Conservation (phyloP, 2,113 vertebrate species). For the Bufo bufo region DNA sequence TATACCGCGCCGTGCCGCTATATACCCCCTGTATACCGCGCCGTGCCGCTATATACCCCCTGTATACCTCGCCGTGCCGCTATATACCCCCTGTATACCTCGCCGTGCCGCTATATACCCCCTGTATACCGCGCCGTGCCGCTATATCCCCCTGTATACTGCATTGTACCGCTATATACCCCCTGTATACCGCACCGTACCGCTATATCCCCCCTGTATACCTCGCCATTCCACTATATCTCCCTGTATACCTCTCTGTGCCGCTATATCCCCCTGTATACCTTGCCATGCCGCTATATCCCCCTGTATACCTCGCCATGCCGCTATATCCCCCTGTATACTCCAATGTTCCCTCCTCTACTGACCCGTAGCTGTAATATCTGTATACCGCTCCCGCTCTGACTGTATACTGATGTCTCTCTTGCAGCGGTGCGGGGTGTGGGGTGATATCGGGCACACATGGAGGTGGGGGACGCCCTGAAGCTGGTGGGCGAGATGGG, state of each 20-base stretch:
- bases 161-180: not conserved
- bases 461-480: slow-evolving; percentile 80
- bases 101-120: not conserved
- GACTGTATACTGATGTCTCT: not conserved
- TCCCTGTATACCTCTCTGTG: not conserved
- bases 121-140: not conserved
- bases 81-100: not conserved
- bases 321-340: not conserved
- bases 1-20: not conserved
- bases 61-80: not conserved
- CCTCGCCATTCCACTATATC: not conserved
- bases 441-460: slow-evolving; percentile 50
- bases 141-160: not conserved
- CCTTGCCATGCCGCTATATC: too few species aligned
- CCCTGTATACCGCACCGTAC: too few species aligned
- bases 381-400: not conserved
- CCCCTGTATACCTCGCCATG: not conserved
- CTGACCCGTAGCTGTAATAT: not conserved
- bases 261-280: not conserved
- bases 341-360: not conserved
- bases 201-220: not conserved
- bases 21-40: not conserved
- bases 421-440: not conserved
- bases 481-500: slow-evolving; percentile 76
- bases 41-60: not conserved